A percentile compares a stretch with the other conserved stretches of the same genome.
Conservation (phyloP, 2,113 vertebrate species). For the Isichthys henryi region DNA sequence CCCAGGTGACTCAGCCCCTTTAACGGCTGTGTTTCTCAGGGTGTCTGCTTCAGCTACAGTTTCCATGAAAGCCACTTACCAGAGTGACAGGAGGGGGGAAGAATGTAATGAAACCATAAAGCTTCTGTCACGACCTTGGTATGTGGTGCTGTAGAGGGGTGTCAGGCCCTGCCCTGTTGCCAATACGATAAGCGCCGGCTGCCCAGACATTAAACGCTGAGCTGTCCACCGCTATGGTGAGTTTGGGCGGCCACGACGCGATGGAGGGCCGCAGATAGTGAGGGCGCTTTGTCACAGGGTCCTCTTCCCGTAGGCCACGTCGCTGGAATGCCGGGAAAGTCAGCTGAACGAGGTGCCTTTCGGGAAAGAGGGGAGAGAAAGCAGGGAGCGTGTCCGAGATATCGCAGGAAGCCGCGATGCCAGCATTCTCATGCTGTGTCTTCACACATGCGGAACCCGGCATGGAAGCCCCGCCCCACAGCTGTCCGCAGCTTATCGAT, state of each 20-base stretch:
- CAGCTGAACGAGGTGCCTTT: background rate
- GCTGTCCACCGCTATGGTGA: background rate
- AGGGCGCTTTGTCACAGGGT: background rate
- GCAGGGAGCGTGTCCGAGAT: background rate
- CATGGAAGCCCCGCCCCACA: conserved; percentile 22
- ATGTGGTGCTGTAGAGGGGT: background rate
- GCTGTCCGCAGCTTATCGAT: conserved; percentile 60
- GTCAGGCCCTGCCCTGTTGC: background rate
- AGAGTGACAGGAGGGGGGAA: background rate
- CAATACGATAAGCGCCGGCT: background rate
- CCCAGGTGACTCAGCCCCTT: background rate
- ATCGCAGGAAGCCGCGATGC: too few relatives aligned
- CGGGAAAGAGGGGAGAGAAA: background rate
- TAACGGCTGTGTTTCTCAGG: background rate
- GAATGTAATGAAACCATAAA: background rate
- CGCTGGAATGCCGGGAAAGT: background rate
- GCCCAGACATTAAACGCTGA: background rate
- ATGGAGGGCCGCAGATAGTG: conserved; percentile 2
- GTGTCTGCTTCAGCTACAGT: background rate
- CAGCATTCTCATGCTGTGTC: background rate
- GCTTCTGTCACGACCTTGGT: background rate
- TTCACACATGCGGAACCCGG: background rate
- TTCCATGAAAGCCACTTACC: background rate
- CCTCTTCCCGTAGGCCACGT: background rate
- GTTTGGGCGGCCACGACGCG: conserved; percentile 36